Evolutionary conservation across 1,140 invertebrate species (phyloP).

Genomic region (Myzus persicae): DNA sequence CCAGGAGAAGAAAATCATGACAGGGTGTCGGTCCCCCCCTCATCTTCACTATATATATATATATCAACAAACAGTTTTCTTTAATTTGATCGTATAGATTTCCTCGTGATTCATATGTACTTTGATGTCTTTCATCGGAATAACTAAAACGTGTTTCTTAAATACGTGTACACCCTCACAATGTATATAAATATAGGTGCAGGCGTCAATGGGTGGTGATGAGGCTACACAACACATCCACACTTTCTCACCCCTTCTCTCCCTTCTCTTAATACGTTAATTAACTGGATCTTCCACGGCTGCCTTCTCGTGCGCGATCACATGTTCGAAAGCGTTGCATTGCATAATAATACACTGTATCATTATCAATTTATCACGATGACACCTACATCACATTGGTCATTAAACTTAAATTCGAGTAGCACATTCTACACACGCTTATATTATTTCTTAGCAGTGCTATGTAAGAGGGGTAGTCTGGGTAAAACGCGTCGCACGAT

Average conservation of each 20-base stretch:
- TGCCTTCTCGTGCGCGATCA: background rate
- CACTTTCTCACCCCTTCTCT: background rate
- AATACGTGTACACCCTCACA: background rate
- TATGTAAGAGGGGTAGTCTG: background rate
- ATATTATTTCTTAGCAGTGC: background rate
- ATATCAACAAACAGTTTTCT: no score
- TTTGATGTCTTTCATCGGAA: no score
- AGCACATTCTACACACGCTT: background rate
- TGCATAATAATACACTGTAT: background rate
- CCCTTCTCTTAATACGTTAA: no score
- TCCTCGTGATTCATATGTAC: background rate
- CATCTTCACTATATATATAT: no score
- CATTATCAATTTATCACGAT: background rate
- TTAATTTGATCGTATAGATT: background rate
- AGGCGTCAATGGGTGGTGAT: background rate
- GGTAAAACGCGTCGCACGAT: background rate
- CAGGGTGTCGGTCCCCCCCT: no score
- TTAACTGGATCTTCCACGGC: background rate
- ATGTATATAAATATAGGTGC: background rate
- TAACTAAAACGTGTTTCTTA: background rate
- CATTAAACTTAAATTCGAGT: background rate
- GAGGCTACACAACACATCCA: no score
- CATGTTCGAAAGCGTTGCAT: background rate
- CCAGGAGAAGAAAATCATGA: background rate
- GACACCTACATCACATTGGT: background rate